These are phyloP conservation scores for Phortica magna DNA, from an alignment of 2,888 invertebrate genomes.

Conservation along the genomic window DNA sequence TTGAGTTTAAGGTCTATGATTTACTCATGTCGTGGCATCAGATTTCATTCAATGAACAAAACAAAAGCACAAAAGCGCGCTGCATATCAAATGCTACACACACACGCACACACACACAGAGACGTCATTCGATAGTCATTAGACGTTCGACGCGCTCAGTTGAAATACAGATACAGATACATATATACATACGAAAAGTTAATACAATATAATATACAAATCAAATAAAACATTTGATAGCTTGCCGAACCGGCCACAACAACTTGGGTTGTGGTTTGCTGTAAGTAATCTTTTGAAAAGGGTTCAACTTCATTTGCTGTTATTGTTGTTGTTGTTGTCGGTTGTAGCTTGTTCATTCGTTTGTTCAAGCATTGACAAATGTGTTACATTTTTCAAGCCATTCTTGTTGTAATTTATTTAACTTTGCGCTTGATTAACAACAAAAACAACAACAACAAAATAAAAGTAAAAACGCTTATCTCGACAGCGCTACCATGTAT, in stretches of 20 bases:
- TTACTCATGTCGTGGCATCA: background rate
- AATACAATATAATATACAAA: slow-evolving; percentile 13
- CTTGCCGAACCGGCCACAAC: background rate
- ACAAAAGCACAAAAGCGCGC: background rate
- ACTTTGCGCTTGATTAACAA: slow-evolving; percentile 2
- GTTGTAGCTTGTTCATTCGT: slow-evolving; percentile 2
- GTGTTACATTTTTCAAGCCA: slow-evolving; percentile 22
- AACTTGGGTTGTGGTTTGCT: background rate
- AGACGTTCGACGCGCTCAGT: background rate
- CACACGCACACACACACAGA: too few species aligned
- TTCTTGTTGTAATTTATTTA: background rate
- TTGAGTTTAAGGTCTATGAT: background rate
- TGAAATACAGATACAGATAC: background rate
- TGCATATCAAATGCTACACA: slow-evolving; percentile 13
- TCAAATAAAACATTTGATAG: slow-evolving; percentile 25
- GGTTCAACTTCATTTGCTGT: background rate
- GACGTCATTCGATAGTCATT: slow-evolving; percentile 4
- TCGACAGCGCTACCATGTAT: background rate
- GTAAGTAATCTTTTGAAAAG: slow-evolving; percentile 10
- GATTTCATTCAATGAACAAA: background rate
- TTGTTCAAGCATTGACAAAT: slow-evolving; percentile 25
- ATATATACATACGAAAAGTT: background rate
- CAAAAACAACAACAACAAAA: background rate
- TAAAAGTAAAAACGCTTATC: background rate
- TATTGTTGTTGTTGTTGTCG: background rate